Percentiles rank a stretch among this genome's conserved stretches.
Conservation (phyloP, 2,113 vertebrate genomes). For the Equus quagga region DNA sequence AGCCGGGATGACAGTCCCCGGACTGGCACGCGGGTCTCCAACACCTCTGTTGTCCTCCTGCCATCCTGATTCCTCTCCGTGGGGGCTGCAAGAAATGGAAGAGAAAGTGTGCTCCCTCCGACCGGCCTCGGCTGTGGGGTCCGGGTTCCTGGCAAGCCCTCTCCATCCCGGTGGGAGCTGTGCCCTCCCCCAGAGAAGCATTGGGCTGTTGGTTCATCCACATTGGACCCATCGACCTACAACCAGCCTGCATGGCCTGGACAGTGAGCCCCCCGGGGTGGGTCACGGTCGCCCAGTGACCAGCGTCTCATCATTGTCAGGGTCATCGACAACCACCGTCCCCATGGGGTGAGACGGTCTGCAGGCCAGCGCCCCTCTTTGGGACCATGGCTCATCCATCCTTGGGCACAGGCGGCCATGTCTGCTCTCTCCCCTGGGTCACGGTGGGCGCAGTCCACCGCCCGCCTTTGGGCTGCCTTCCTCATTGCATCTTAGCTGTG, state of each 20-base stretch:
- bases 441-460: no score
- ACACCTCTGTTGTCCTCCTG: rapidly evolving
- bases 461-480: no score
- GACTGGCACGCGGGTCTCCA: background rate
- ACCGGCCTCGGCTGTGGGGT: rapidly evolving
- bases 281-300: no score
- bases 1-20: background rate
- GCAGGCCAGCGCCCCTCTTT: background rate
- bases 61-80: background rate
- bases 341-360: background rate
- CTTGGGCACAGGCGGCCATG: no score
- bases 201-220: no score
- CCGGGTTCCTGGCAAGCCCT: background rate
- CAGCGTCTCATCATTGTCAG: background rate
- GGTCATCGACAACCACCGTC: no score
- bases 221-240: no score
- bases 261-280: background rate
- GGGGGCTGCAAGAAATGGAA: no score
- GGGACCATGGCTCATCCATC: no score
- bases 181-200: no score
- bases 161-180: no score
- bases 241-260: background rate
- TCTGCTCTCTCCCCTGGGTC: no score
- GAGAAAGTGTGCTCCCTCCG: rapidly evolving
- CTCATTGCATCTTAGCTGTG: background rate